A percentile compares a stretch with the other conserved stretches of the same genome.
Conservation (phyloP, 1,140 invertebrate species). For the Scaptodrosophila lebanonensis region DNA sequence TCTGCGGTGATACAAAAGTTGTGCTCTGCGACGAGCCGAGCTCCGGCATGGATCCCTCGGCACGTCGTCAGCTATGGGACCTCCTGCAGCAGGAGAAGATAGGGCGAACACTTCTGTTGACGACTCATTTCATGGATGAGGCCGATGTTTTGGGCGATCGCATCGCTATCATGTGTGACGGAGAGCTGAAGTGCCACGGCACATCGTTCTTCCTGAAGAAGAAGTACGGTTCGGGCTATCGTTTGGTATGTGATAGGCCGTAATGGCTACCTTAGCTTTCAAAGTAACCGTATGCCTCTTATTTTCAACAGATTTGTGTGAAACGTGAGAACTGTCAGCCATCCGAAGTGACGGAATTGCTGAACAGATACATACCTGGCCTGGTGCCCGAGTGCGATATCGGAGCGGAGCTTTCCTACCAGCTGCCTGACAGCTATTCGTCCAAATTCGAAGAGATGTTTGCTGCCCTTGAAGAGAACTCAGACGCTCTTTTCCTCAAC, state of each 20-base stretch:
- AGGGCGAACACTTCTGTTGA: constrained; percentile 88
- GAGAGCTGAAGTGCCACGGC: constrained; percentile 89
- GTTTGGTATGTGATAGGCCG: constrained; percentile 37
- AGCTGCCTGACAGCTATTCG: constrained; percentile 52
- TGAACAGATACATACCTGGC: constrained; percentile 59
- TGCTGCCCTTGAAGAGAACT: constrained; percentile 48
- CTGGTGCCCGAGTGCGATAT: constrained; percentile 61
- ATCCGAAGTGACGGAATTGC: constrained; percentile 47
- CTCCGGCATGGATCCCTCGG: constrained; percentile 96
- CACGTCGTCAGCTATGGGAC: constrained; percentile 93
- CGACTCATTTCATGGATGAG: constrained; percentile 99
- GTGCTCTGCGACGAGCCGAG: constrained; percentile 97
- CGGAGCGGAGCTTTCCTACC: constrained; percentile 64
- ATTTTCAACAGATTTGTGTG: constrained; percentile 57
- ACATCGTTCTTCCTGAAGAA: constrained; percentile 93
- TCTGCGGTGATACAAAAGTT: constrained; percentile 83
- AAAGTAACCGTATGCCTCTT: background rate
- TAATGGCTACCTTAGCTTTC: background rate
- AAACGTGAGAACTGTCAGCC: constrained; percentile 58
- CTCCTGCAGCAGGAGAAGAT: constrained; percentile 81
- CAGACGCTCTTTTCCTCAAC: constrained; percentile 78
- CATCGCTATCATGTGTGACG: constrained; percentile 92
- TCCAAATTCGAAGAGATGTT: constrained; percentile 63
- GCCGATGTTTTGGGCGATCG: constrained; percentile 95
- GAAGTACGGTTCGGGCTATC: constrained; percentile 82